A percentile compares a stretch with the other conserved stretches of the same genome.
phyloP scores from a whole-genome alignment of 2,113 vertebrate genomes.

The Cyanoramphus novaezelandiae region DNA sequence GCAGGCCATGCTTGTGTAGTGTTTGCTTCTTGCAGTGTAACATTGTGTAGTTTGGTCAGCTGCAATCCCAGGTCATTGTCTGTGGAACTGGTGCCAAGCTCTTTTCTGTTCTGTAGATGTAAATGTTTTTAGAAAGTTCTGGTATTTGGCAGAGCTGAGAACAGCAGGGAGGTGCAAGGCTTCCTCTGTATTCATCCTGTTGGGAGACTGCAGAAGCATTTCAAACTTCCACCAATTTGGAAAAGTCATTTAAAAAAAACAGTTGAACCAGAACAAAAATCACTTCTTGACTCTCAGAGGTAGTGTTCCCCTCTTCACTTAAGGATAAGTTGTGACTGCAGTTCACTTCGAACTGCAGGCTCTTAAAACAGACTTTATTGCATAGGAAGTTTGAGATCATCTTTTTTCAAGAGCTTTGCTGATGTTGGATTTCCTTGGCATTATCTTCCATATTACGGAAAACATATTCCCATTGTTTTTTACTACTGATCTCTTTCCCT shows the following conservation, averaged over 20 bases:
- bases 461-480: not conserved
- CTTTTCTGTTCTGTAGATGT: not conserved
- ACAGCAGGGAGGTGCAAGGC: not conserved
- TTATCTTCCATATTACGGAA: not conserved
- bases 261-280: not conserved
- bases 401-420: not conserved
- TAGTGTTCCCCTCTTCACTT: not conserved
- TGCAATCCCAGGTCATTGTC: not conserved
- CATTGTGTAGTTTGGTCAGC: not conserved
- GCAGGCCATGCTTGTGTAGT: fast-evolving
- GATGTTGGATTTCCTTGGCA: not conserved
- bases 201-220: not conserved
- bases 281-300: not conserved
- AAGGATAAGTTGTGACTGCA: not conserved
- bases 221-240: not conserved
- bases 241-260: not conserved
- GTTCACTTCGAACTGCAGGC: not conserved
- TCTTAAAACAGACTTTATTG: not conserved
- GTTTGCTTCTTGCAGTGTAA: not conserved
- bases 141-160: not conserved
- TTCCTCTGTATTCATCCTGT: not conserved
- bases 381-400: not conserved
- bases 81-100: not conserved
- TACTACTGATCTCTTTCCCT: not conserved
- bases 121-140: not conserved